Evolutionary conservation across 2,888 invertebrate species (phyloP), one percentile per base, ranked within the genome.

Genomic region (Rapana venosa): DNA sequence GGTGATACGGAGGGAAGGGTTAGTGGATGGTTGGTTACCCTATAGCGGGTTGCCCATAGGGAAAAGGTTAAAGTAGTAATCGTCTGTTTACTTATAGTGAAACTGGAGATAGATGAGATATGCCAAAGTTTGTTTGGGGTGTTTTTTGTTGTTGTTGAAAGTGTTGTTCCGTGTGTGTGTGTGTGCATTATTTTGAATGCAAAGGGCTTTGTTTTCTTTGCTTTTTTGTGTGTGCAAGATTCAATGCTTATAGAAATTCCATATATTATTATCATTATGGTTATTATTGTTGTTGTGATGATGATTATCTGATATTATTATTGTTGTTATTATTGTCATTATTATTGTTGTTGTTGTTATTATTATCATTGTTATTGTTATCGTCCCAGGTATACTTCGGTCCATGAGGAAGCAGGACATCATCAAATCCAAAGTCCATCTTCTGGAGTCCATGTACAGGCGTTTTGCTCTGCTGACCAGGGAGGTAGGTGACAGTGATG

Each of bases 321-420:
- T 47, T 47, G 47, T 47, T 47, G 2, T 47, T 47, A 8, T 47
- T 47, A 8, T 47, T 47, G 47, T 47, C 8, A 8, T 47, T 47
- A 8, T 47, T 47, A 8, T 47, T 47, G 47, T 47, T 47, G 13
- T 66, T 17, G 2, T 17, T 66, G 13, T 13, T 17, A 22, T 17
- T 66, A 26, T 66, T 17, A 22, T 17, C 26, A 26, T 66, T 66
- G 13, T 66, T 2, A 26, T 66, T 47, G 8, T 47, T 8, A 47
- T 8, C 47, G 8, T 47, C 47, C 26, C 88, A 94, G 94, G 94
- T 13, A 91, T 94, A 13, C 70, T 94, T 74, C 88, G 92, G 87
- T 94, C 94, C 20, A 92, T 90, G 20, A 93, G 93, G 87, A 94
- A 94, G 88, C 90, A 91, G 47, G 94, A 94, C 87, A 90, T 94